Conservation (phyloP, 2,888 invertebrate species). For the Coecobrya sp. region DNA sequence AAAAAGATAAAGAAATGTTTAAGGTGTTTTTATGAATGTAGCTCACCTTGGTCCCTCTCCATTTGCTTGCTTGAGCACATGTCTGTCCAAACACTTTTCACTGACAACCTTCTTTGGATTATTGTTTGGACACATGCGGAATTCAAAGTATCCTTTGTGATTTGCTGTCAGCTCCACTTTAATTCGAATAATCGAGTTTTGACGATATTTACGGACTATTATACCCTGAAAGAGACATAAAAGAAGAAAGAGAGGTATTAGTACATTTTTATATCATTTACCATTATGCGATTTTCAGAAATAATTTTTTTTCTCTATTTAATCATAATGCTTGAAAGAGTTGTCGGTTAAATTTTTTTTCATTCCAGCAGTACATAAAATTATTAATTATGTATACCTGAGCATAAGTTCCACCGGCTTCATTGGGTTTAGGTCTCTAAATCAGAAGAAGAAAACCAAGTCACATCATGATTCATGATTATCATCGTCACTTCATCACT, state of each 20-base stretch:
- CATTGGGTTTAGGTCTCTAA: constrained; percentile 89
- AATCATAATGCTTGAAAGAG: no score
- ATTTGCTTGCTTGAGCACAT: constrained; percentile 87
- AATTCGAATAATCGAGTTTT: constrained; percentile 72
- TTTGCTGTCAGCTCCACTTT: constrained; percentile 84
- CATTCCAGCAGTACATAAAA: not conserved
- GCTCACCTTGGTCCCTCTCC: constrained; percentile 85
- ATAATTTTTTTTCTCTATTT: no score
- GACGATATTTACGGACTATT: constrained; percentile 93
- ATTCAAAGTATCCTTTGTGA: constrained; percentile 87
- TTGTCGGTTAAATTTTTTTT: no score
- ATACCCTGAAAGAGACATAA: constrained; percentile 89
- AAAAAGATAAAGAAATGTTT: not conserved
- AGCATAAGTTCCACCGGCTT: constrained; percentile 94
- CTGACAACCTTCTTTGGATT: constrained; percentile 85
- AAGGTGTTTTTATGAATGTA: not conserved
- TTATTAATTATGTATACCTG: constrained; percentile 87
- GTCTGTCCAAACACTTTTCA: constrained; percentile 87
- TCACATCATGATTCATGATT: no score
- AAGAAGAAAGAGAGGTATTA: constrained; percentile 23
- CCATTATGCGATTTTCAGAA: no score
- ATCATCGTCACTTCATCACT: constrained; percentile 1
- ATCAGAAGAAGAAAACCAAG: constrained; percentile 22
- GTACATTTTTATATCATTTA: not conserved
- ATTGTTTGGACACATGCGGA: constrained; percentile 87